A percentile compares a stretch with the other conserved stretches of the same genome.
Conservation (phyloP, 2,797 vertebrate species). For the Molossus molossus region DNA sequence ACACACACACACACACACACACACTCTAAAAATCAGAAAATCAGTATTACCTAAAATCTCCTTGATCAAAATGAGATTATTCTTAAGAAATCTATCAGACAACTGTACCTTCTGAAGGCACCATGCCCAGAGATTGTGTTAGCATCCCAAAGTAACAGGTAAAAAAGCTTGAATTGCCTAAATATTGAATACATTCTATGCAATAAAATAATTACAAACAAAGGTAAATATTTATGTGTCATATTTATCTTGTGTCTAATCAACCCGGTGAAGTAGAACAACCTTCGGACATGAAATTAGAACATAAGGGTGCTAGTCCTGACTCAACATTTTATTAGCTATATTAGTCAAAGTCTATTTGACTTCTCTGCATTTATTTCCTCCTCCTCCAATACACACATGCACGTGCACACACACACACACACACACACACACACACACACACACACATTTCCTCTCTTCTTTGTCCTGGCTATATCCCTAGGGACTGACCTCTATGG, state of each 20-base stretch:
- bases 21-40: background rate
- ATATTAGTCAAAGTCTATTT: background rate
- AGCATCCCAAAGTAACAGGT: background rate
- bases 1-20: background rate
- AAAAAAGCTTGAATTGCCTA: constrained; percentile 30
- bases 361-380: background rate
- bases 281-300: constrained; percentile 24
- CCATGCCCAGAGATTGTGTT: background rate
- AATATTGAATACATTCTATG: constrained; percentile 22
- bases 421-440: background rate
- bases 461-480: background rate
- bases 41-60: constrained; percentile 51
- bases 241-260: constrained; percentile 22
- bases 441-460: background rate
- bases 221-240: constrained; percentile 39
- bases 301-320: background rate
- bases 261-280: constrained; percentile 11
- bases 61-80: background rate
- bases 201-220: constrained; percentile 21
- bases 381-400: background rate
- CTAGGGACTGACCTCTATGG: background rate
- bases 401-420: too few species aligned
- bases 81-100: constrained; percentile 5
- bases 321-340: background rate
- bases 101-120: constrained; percentile 50